A percentile compares a stretch with the other conserved stretches of the same genome.
phyloP scores from a whole-genome alignment of 2,888 invertebrate genomes.

The Clistopyga incitator region DNA sequence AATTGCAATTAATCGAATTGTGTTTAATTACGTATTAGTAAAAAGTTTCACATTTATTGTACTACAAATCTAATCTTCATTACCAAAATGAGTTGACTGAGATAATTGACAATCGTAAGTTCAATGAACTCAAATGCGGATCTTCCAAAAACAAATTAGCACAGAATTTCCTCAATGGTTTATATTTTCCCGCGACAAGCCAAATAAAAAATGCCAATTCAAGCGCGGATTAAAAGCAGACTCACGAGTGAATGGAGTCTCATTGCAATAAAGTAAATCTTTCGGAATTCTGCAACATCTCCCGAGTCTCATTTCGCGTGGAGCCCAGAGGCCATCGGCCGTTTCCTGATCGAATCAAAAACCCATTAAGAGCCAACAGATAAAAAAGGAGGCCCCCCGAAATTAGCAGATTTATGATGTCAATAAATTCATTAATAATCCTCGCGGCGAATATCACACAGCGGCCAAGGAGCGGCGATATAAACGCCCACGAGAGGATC shows the following conservation, averaged over 20 bases:
- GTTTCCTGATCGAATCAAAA: neutral
- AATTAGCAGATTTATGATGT: neutral
- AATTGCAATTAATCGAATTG: too few relatives aligned
- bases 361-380: neutral
- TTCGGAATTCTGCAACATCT: neutral
- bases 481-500: constrained; percentile 15
- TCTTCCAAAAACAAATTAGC: neutral
- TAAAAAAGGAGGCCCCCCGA: neutral
- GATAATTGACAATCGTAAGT: neutral
- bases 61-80: neutral
- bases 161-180: neutral
- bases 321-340: neutral
- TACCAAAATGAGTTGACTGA: neutral
- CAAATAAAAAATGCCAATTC: neutral
- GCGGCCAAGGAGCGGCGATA: neutral
- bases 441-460: neutral
- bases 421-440: constrained; percentile 32
- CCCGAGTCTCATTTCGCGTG: neutral
- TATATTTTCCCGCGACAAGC: neutral
- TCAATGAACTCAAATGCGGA: too few relatives aligned
- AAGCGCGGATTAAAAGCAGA: too few relatives aligned
- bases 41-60: neutral
- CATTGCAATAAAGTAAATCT: neutral
- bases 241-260: neutral
- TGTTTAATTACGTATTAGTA: too few relatives aligned